Percentiles rank a stretch among this genome's conserved stretches.
phyloP scores from a whole-genome alignment of 37 sponge, comb jelly and placozoan species.

The Axinella damicornis region DNA sequence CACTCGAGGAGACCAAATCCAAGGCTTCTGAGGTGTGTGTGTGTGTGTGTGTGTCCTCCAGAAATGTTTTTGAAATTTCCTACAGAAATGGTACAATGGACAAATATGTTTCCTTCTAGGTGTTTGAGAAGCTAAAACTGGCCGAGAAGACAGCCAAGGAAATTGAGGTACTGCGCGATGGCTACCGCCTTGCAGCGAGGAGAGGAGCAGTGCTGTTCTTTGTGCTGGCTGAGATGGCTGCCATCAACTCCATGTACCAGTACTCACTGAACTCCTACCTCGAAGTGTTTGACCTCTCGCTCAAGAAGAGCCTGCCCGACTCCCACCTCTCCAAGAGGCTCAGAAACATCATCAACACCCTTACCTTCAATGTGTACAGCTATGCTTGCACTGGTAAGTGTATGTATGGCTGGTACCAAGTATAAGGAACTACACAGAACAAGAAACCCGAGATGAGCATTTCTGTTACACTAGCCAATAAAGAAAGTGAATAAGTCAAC shows the following conservation, averaged over 20 bases:
- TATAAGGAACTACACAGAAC: too few species aligned
- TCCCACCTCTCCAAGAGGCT: conserved; percentile 91
- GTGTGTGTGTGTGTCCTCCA: not conserved
- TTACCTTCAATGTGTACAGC: conserved; percentile 94
- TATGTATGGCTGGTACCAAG: too few species aligned
- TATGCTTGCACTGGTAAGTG: conserved; percentile 97
- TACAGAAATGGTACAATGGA: not conserved
- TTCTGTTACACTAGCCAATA: too few species aligned
- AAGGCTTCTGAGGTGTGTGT: conserved; percentile 93
- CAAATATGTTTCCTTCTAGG: conserved; percentile 37
- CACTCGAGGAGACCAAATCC: conserved; percentile 97
- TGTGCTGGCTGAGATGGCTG: conserved; percentile 97
- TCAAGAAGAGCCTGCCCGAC: conserved; percentile 92
- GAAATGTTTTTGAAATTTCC: not conserved
- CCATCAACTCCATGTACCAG: conserved; percentile 99
- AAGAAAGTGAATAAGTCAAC: too few species aligned
- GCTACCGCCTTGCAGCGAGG: conserved; percentile 95
- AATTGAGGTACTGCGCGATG: conserved; percentile 93
- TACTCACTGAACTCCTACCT: conserved; percentile 96
- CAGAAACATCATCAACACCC: conserved; percentile 94
- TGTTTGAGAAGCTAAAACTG: conserved; percentile 88
- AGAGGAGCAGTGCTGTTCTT: conserved; percentile 99
- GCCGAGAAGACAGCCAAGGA: conserved; percentile 89
- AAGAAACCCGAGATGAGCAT: too few species aligned
- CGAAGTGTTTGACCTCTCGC: conserved; percentile 92